Evolutionary conservation across 2,113 vertebrate species (phyloP).

Genomic region (Nothobranchius furzeri): DNA sequence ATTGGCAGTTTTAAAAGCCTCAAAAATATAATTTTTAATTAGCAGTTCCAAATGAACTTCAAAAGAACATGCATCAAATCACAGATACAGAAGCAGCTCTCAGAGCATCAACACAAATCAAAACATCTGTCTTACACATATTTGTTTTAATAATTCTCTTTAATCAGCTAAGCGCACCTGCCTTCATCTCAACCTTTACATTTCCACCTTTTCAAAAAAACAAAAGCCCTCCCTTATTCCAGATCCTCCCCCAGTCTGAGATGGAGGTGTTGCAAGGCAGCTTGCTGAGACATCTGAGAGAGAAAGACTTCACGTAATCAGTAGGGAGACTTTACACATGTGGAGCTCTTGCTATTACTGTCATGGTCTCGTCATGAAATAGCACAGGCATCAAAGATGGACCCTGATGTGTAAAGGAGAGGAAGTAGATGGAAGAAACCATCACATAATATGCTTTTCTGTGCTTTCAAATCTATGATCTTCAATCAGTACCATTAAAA

Average conservation of each 20-base stretch:
- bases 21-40: background rate
- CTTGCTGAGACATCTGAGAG: constrained; percentile 23
- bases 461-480: background rate
- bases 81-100: background rate
- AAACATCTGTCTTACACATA: constrained; percentile 35
- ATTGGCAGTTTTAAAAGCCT: background rate
- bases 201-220: constrained; percentile 14
- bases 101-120: constrained; percentile 35
- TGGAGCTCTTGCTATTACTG: constrained; percentile 2
- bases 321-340: constrained; percentile 17
- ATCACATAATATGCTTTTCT: constrained; percentile 1
- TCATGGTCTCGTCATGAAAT: constrained; percentile 21
- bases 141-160: constrained; percentile 46
- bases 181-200: constrained; percentile 31
- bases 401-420: constrained; percentile 10
- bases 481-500: background rate
- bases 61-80: constrained; percentile 9
- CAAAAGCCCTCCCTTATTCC: background rate
- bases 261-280: constrained; percentile 19
- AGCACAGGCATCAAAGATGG: constrained; percentile 5
- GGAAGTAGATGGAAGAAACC: background rate
- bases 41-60: background rate
- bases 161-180: constrained; percentile 66
- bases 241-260: constrained; percentile 11
- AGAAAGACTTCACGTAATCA: constrained; percentile 12